A percentile compares a stretch with the other conserved stretches of the same genome.
These are phyloP conservation scores for Aporrectodea caliginosa DNA, from an alignment of 1,140 invertebrate genomes.

Conservation along the genomic window DNA sequence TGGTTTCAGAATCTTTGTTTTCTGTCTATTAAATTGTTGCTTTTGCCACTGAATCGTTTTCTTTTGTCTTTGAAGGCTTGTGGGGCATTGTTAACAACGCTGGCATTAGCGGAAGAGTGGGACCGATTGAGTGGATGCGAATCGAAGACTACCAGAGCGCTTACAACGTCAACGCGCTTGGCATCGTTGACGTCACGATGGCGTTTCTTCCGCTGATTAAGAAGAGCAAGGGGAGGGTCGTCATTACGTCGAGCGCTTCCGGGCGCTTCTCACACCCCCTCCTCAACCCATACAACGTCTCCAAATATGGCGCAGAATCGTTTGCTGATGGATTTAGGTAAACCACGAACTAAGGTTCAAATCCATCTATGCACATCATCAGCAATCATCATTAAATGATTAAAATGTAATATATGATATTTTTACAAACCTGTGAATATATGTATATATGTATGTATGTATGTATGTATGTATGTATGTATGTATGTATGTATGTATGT, in stretches of 20 bases:
- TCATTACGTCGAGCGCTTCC: background rate
- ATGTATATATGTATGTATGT: too few relatives aligned
- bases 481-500: too few relatives aligned
- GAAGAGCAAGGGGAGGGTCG: slow-evolving; percentile 28
- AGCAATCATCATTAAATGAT: too few relatives aligned
- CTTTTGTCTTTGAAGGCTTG: slow-evolving; percentile 29
- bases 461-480: too few relatives aligned
- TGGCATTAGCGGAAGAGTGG: slow-evolving; percentile 35
- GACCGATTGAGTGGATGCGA: slow-evolving; percentile 35
- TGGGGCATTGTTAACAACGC: slow-evolving; percentile 39
- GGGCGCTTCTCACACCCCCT: background rate
- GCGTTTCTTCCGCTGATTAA: slow-evolving; percentile 37
- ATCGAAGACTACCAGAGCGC: slow-evolving; percentile 37
- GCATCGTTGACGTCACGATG: slow-evolving; percentile 37
- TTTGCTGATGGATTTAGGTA: background rate
- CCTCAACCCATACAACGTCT: background rate
- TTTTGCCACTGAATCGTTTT: slow-evolving; percentile 1
- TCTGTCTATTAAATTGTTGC: too few relatives aligned
- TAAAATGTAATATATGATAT: too few relatives aligned
- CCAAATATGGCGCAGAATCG: background rate
- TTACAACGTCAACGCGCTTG: slow-evolving; percentile 37
- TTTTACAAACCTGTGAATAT: too few relatives aligned
- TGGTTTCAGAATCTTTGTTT: too few relatives aligned
- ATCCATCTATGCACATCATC: too few relatives aligned
- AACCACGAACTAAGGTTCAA: too few relatives aligned